Evolutionary conservation across 1,140 invertebrate genomes (phyloP).

Genomic region (Polypedilum pembai): DNA sequence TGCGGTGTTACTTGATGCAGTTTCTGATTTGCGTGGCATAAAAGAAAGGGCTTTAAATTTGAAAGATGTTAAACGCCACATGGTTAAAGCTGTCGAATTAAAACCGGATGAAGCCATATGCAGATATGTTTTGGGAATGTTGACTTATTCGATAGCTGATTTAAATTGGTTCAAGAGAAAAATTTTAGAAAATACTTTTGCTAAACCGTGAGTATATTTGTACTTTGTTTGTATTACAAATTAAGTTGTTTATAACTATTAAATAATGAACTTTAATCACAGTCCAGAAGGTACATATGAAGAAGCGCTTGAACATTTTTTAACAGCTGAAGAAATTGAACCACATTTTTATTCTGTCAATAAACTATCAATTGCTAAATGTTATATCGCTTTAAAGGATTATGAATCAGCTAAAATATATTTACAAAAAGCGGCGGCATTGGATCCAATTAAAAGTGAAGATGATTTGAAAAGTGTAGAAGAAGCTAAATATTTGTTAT

Average conservation of each 20-base stretch:
- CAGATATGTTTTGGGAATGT: slow-evolving; percentile 67
- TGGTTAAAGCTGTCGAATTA: slow-evolving; percentile 67
- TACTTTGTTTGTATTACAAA: too few relatives aligned
- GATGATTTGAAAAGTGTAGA: slow-evolving; percentile 32
- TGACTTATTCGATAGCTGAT: slow-evolving; percentile 70
- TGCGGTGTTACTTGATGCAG: slow-evolving; percentile 65
- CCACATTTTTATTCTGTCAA: slow-evolving; percentile 79
- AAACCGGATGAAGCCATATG: slow-evolving; percentile 74
- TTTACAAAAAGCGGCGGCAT: slow-evolving; percentile 34
- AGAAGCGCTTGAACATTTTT: slow-evolving; percentile 70
- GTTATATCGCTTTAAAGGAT: slow-evolving; percentile 37
- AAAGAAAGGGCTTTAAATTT: slow-evolving; percentile 63
- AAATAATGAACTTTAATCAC: too few relatives aligned
- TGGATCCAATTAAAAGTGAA: slow-evolving; percentile 30
- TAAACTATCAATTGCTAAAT: slow-evolving; percentile 69
- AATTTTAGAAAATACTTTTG: slow-evolving; percentile 66
- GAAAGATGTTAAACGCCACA: slow-evolving; percentile 63
- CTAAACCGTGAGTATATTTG: slow-evolving; percentile 45
- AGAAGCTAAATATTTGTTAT: slow-evolving; percentile 30
- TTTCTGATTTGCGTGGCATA: slow-evolving; percentile 57
- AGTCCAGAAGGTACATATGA: slow-evolving; percentile 64
- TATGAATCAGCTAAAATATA: slow-evolving; percentile 40
- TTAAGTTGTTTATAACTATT: too few relatives aligned
- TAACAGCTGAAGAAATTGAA: slow-evolving; percentile 64
- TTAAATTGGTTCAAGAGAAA: slow-evolving; percentile 73